Evolutionary conservation across 2,113 vertebrate genomes (phyloP).

Genomic region (Otus sunia): DNA sequence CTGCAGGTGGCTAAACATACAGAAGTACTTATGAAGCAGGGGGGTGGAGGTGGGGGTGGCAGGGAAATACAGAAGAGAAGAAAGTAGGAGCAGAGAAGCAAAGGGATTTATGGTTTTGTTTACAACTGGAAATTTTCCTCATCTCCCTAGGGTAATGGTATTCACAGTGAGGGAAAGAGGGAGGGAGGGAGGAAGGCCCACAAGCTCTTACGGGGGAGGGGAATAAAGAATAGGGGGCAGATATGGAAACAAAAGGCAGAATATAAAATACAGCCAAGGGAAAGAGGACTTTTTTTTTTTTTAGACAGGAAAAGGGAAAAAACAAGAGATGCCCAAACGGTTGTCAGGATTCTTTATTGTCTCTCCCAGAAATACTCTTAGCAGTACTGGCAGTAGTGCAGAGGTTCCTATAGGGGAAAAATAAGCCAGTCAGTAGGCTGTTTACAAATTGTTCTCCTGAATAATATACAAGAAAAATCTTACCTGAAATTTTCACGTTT

Average conservation of each 20-base stretch:
- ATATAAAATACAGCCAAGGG: not conserved
- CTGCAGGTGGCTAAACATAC: conserved; percentile 34
- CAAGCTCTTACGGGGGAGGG: not conserved
- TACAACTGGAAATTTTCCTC: conserved; percentile 1
- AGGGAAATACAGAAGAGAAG: not conserved
- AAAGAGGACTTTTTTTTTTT: not conserved
- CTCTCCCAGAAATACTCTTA: not conserved
- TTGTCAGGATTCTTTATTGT: conserved; percentile 31
- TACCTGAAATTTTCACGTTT: not conserved
- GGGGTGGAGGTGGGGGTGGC: no score
- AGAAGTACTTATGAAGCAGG: not conserved
- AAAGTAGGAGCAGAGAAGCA: not conserved
- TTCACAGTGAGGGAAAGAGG: not conserved
- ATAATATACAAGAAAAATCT: not conserved
- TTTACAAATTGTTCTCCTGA: conserved; percentile 41
- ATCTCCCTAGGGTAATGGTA: conserved; percentile 9
- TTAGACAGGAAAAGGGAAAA: not conserved
- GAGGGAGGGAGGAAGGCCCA: not conserved
- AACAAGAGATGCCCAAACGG: not conserved
- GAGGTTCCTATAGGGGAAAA: not conserved
- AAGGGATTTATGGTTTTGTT: conserved; percentile 48
- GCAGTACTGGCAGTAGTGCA: not conserved
- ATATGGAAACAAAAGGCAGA: not conserved
- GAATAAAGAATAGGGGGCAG: not conserved
- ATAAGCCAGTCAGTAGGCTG: not conserved